Conservation (phyloP, 2,888 invertebrate species). For the Campoplex capitator region DNA sequence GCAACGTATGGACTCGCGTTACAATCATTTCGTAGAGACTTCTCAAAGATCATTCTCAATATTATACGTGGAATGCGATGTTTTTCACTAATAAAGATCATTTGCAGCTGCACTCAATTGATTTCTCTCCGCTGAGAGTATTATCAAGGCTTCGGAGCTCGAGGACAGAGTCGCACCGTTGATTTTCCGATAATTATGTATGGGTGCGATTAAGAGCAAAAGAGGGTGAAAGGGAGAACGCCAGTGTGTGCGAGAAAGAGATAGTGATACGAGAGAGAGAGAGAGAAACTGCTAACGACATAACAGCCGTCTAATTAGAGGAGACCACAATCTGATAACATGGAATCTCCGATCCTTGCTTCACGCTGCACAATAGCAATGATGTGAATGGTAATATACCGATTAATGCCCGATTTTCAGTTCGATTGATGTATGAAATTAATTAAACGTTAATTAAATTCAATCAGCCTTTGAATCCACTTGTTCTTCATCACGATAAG, state of each 20-base stretch:
- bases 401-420: background rate
- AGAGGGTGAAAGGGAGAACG: background rate
- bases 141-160: conserved; percentile 23
- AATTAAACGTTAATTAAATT: background rate
- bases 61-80: conserved; percentile 18
- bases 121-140: conserved; percentile 39
- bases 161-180: conserved; percentile 30
- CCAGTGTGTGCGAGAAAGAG: background rate
- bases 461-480: background rate
- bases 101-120: conserved; percentile 31
- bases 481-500: background rate
- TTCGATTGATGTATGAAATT: background rate
- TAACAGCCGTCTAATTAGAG: conserved; percentile 58
- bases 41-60: background rate
- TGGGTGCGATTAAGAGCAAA: background rate
- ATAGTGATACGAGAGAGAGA: background rate
- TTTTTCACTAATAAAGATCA: conserved; percentile 41
- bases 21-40: background rate
- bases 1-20: background rate
- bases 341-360: conserved; percentile 10
- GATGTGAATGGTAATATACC: conserved; percentile 17
- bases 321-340: conserved; percentile 53
- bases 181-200: conserved; percentile 54
- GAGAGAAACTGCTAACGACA: conserved; percentile 35
- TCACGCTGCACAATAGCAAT: background rate